Evolutionary conservation across 2,113 vertebrate genomes (phyloP), one percentile per base, ranked within the genome.

Genomic region (Laterallus jamaicensis): DNA sequence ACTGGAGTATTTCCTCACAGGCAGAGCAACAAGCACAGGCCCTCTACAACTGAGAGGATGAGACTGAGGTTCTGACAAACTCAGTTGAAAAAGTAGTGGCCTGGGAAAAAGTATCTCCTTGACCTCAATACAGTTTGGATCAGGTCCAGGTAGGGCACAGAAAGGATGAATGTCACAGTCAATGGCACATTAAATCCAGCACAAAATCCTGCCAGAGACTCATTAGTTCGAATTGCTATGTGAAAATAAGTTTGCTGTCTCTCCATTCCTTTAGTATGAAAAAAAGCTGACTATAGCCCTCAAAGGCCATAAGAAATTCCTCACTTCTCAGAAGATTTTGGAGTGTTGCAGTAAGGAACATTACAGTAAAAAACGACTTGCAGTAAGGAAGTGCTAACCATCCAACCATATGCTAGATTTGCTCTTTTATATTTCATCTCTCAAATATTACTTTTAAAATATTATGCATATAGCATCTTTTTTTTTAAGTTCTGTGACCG

Each of bases 341-440:
- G 37, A 96, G 56, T 77, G 82, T 83, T 83, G 64, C 68, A 81
- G 63, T 54, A 62, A 85, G 60, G 70, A 93, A 81, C 29, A 64
- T 78, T 79, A 64, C 42, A 77, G 81, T 40, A 83, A 40, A 84
- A 94, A 86, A 40, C 4, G 32, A 44, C 56, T 89, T 85, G 86
- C 77, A 82, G 74, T 39, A 62, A 90, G 63, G 29, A 96, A 90
- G 68, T 88, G 71, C 88, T 88, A 96, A 93, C 64, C 68, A 90
- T 67, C 26, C 73, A 80, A 63, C 70, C 90, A 92, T 92, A 92
- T 88, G 92, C 80, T 64, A 44, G 44, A 70, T 86, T 92, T 92
- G 92, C 88, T 94, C 96, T 92, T 97, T 93, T 95, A 9, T 64
- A 83, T 77, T 86, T 92, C 60, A 60, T 68, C 15, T 94, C 56